Base-by-base conservation (phyloP, 2,113 vertebrate genomes). In the Apteryx mantelli region DNA sequence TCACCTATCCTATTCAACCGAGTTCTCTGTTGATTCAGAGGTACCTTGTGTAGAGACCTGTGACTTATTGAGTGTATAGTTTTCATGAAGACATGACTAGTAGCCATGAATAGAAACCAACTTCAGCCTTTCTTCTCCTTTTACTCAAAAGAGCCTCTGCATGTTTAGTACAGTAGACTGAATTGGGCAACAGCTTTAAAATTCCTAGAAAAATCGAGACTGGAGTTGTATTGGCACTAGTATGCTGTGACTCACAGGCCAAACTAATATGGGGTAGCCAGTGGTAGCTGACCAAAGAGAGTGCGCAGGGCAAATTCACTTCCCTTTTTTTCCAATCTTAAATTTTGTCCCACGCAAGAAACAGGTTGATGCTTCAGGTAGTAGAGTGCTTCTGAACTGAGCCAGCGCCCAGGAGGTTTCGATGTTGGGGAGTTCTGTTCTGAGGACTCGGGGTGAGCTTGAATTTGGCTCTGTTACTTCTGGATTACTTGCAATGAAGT, bases 11-110 rank as follows among this genome's bases (percentile, higher is more conserved):
- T 52, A 1, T 61, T 50, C 7, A 50, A 1, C 2, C 8, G 52
- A 86, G 55, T 34, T 88, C 30, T 53, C 53, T 40, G 21, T 60
- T 48, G 42, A 6, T 55, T 87, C 42, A 53, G 46, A n/a, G 15
- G 5, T 73, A 48, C 9, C 11, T 60, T 34, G 0, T 81, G 13
- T 16, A 70, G 60, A 86, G 64, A 63, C 6, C 6, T 56, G 0
- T 26, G 28, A 28, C 10, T 42, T 64, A 82, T 48, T 56, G 75
- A 34, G 12, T 38, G 30, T 36, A 2, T 77, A 20, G 24, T 71
- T 68, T 90, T 60, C 1, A 0, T 85, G 55, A 78, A 48, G 74
- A 10, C 0, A 0, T 48, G 34, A 69, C 32, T 48, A 34, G n/a
- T 56, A 92, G 30, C 48, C 13, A 18, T 20, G 9, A 53, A 13